Base-by-base conservation (phyloP, 2,888 invertebrate species). In the Plebejus argus region DNA sequence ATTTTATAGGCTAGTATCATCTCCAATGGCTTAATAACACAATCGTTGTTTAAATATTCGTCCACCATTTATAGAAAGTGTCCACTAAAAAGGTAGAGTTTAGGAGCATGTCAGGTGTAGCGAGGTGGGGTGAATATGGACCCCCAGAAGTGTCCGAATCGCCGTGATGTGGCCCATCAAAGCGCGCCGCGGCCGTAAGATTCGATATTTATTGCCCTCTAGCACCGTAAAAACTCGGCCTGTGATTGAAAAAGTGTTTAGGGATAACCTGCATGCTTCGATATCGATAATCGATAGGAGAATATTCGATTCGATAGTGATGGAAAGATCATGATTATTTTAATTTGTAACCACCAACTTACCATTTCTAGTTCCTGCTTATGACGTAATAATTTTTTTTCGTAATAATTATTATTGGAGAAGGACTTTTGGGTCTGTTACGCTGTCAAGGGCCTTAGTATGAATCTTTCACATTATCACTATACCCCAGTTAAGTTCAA, bases 171-270 rank as follows among this genome's bases (percentile, higher is more conserved):
- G 88, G 87, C 86, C 87, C 81, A 81, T 92, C 91, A 92, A 92
- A 92, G 91, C 87, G 82, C 84, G 80, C 93, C 93, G 93, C 90
- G 85, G 85, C 89, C 90, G 86, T 94, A 93, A 92, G 87, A 86
- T 92, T 83, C 88, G 85, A 89, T 90, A 90, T 93, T 94, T 94
- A 94, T 93, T 90, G 87, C 86, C 83, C 79, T 86, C 86, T 84
- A 83, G 83, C 86, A 84, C 87, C 86, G 89, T 90, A 90, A 90
- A 91, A 90, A 89, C 88, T 88, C 86, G 85, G 83, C 86, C 85
- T 85, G 86, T 89, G 91, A 92, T 91, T 91, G 91, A 91, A 91
- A 89, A 90, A 91, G 20, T 35, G 23, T 20, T 12, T 33, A 49
- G 76, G 77, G 77, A 76, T 77, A 76, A 61, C 45, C 28, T n/a